Evolutionary conservation across 1,140 invertebrate species (phyloP), one percentile per base, ranked within the genome.

Genomic region (Microplitis mediator): DNA sequence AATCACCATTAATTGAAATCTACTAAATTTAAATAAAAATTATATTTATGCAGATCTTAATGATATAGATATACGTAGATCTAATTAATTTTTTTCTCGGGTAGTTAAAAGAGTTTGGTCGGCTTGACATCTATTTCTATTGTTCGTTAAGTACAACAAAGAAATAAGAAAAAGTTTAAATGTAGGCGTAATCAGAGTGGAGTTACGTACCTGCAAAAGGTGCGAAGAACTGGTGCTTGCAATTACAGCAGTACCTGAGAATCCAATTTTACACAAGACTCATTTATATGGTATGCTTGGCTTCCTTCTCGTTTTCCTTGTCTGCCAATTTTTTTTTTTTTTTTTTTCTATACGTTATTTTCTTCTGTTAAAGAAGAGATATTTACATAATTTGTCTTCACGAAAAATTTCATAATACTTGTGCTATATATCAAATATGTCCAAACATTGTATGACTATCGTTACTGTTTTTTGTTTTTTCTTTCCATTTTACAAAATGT

Each of bases 181-280:
- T n/a, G 71, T 35, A 68, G 45, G 62, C 62, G 61, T 67, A 73
- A 13, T 62, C 65, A 51, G 39, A 74, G 66, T 56, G 63, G 68
- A 74, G 69, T 71, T 74, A 74, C 54, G 63, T 65, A 58, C 39
- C 9, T 31, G 36, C 3, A 56, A 56, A 39, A 74, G 69, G 68
- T 67, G 75, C 75, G 61, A 76, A 79, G 76, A 78, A 77, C 75
- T 36, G 8, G 65, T 67, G 66, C 69, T 75, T 62, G 75, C 75
- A 75, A 76, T 76, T 78, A 75, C 74, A 73, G 64, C 72, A 67
- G 74, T 78, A 78, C 67, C 73, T 74, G 68, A 70, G 74, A 64
- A 76, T 78, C 74, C 75, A 78, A 78, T 78, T 78, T 78, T 56
- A 54, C 58, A 45, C 65, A 36, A 74, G 71, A 64, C 68, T 73